phyloP scores from a whole-genome alignment of 2,888 invertebrate genomes.

The Siphlonurus alternatus region DNA sequence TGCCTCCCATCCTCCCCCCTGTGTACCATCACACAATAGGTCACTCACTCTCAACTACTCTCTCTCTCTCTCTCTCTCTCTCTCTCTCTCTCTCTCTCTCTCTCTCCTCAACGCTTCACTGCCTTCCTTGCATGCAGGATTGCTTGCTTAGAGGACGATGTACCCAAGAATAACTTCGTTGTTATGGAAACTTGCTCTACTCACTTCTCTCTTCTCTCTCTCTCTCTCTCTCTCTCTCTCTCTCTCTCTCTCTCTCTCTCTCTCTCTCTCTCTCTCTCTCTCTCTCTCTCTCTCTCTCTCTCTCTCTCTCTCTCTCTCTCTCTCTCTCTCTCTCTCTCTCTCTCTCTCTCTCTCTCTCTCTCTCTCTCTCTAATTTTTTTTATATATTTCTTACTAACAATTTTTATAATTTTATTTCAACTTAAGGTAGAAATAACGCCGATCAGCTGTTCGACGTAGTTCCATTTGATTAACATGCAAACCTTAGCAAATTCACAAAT shows the following conservation, averaged over 20 bases:
- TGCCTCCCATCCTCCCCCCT: too few species aligned
- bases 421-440: too few species aligned
- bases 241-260: background rate
- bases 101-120: background rate
- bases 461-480: too few species aligned
- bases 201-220: background rate
- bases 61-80: background rate
- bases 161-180: background rate
- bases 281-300: background rate
- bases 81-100: background rate
- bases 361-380: too few species aligned
- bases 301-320: background rate
- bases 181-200: background rate
- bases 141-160: background rate
- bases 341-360: too few species aligned
- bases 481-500: too few species aligned
- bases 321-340: background rate
- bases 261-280: background rate
- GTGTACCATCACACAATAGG: too few species aligned
- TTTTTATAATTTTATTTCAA: constrained; percentile 1
- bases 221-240: background rate
- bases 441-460: too few species aligned
- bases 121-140: background rate
- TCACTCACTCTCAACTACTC: background rate
- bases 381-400: background rate